A percentile compares a stretch with the other conserved stretches of the same genome.
These are phyloP conservation scores for Ceratitis capitata DNA, from an alignment of 1,140 invertebrate genomes.

Conservation along the genomic window DNA sequence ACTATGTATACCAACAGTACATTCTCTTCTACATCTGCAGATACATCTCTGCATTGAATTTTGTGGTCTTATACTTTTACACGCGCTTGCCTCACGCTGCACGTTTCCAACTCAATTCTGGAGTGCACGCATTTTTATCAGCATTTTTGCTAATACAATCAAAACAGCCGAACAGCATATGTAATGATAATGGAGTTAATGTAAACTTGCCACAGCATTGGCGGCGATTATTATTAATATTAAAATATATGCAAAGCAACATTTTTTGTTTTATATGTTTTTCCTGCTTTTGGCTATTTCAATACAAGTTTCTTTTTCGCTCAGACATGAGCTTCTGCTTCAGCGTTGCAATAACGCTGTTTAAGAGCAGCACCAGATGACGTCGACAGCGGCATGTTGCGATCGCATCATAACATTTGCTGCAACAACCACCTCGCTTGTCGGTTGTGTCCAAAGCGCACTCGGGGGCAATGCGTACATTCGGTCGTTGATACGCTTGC, in stretches of 20 bases:
- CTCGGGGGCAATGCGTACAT: conserved; percentile 16
- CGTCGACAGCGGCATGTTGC: neutral
- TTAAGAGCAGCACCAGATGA: neutral
- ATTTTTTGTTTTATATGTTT: neutral
- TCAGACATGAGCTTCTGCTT: neutral
- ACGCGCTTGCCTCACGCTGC: no score
- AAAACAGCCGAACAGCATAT: neutral
- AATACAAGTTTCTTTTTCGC: neutral
- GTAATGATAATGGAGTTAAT: neutral
- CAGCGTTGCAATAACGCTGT: neutral
- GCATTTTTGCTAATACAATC: neutral
- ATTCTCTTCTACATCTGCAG: no score
- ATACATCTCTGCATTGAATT: no score
- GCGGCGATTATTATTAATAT: neutral
- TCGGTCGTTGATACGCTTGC: neutral
- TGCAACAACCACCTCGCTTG: neutral
- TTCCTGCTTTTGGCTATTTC: neutral
- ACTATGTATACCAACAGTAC: no score
- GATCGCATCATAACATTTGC: neutral
- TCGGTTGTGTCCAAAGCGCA: neutral
- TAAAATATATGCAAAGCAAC: conserved; percentile 9
- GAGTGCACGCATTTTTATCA: conserved; percentile 19
- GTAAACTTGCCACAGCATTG: neutral
- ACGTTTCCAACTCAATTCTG: no score
- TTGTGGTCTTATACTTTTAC: no score